Base-by-base conservation (phyloP, 2,113 vertebrate genomes). In the Paradoxurus hermaphroditus region DNA sequence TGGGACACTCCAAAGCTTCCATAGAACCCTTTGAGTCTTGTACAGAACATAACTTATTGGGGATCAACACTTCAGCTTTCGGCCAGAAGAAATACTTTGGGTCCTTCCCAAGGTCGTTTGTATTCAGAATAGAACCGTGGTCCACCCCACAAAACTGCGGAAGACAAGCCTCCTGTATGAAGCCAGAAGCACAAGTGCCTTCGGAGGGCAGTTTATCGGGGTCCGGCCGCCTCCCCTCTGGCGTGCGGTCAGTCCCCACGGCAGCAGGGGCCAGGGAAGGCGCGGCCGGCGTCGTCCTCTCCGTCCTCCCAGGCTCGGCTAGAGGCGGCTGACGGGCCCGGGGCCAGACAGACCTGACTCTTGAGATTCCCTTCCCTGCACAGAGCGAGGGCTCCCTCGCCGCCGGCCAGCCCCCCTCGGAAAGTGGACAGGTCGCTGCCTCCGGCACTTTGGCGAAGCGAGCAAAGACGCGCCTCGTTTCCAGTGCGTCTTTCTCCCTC, bases 141-240 rank as follows among this genome's bases (percentile, higher is more conserved):
- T 92, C 93, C 93, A 86, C 16, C 0, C 68, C 67, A 29, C 36
- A 75, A 96, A 88, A 70, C 90, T 10, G 21, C 92, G 2, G 83
- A 65, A 65, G 96, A 97, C 11, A 59, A 91, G 14, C 98, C 94
- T 98, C 96, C 97, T 93, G 89, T 92, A 70, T 65, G 97, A 98
- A 98, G 98, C 98, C 98, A 98, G 98, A 98, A 99, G 98, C 98
- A 99, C 99, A 99, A 98, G 98, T 99, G 98, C 98, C 98, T 99
- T 99, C 98, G 53, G 83, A 97, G 98, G 98, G 98, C 98, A 98
- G 93, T 96, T 85, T 67, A 59, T 79, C 81, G 77, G 97, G 67
- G 91, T 90, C 2, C 83, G 39, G 87, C 95, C 85, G 88, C 97
- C 98, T 98, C 94, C 73, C 97, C 95, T 97, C 98, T 53, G 53